A percentile compares a stretch with the other conserved stretches of the same genome.
These are phyloP conservation scores for Salmo trutta DNA, from an alignment of 2,797 vertebrate genomes.

Conservation along the genomic window DNA sequence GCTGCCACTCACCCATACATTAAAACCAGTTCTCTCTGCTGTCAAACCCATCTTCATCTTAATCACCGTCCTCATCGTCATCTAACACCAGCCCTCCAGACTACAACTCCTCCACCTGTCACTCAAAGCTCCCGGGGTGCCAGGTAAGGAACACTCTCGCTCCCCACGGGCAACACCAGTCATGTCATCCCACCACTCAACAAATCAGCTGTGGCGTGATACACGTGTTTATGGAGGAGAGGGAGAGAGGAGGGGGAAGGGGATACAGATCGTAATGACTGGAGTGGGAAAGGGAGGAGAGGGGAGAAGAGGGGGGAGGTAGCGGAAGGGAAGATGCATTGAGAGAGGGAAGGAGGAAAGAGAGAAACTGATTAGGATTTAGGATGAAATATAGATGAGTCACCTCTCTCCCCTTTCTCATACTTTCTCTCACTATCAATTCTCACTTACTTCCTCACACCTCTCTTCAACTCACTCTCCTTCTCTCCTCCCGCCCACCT, in stretches of 20 bases:
- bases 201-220: slow-evolving; percentile 48
- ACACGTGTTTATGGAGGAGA: background rate
- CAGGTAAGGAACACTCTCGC: slow-evolving; percentile 69
- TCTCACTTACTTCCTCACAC: background rate
- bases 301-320: too few species aligned
- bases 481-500: too few species aligned
- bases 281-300: too few species aligned
- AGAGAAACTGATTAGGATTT: background rate
- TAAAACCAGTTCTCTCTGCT: slow-evolving; percentile 34
- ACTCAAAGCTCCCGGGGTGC: slow-evolving; percentile 45
- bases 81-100: slow-evolving; percentile 59
- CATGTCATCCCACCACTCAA: slow-evolving; percentile 53
- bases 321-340: too few species aligned
- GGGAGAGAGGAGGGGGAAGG: background rate
- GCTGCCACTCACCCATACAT: slow-evolving; percentile 4
- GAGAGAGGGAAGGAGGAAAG: too few species aligned
- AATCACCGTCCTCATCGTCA: slow-evolving; percentile 39
- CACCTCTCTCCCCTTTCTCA: background rate
- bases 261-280: too few species aligned
- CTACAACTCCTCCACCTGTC: slow-evolving; percentile 50
- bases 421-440: background rate
- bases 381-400: background rate
- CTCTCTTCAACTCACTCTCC: background rate
- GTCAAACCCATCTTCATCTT: slow-evolving; percentile 56
- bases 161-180: slow-evolving; percentile 35